Conservation (phyloP, 1,140 invertebrate genomes). For the Uloborus diversus region DNA sequence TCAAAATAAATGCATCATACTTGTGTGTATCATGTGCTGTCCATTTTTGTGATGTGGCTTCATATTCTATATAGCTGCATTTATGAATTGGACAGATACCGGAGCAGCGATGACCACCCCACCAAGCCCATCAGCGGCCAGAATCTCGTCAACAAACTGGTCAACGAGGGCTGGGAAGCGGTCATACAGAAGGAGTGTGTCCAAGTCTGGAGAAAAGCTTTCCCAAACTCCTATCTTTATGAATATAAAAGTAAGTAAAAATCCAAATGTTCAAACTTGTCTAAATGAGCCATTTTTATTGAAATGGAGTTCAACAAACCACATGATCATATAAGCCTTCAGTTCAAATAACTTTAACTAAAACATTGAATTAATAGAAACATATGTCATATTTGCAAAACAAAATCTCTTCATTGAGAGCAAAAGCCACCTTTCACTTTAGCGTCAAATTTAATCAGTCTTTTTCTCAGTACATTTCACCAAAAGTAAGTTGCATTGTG, state of each 20-base stretch:
- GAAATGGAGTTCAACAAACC: background rate
- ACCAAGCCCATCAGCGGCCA: constrained; percentile 11
- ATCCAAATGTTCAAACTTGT: background rate
- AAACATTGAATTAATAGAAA: no score
- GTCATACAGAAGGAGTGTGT: constrained; percentile 63
- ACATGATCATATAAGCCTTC: background rate
- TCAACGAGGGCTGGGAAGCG: constrained; percentile 62
- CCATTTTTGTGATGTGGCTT: background rate
- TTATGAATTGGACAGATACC: constrained; percentile 43
- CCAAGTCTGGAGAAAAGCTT: constrained; percentile 64
- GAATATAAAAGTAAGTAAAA: constrained; percentile 65
- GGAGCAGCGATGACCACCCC: constrained; percentile 17
- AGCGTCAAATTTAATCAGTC: no score
- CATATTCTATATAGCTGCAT: constrained; percentile 29
- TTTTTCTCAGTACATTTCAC: no score
- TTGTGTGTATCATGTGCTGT: background rate
- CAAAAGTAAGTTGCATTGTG: no score
- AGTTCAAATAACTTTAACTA: no score
- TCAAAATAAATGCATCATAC: constrained; percentile 1
- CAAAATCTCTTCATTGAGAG: no score
- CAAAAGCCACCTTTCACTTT: no score
- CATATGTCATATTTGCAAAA: no score
- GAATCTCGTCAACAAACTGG: constrained; percentile 33
- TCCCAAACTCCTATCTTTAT: constrained; percentile 62
- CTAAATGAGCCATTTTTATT: background rate